Base-by-base conservation (phyloP, 1,140 invertebrate species). In the Heliconius hewitsoni region DNA sequence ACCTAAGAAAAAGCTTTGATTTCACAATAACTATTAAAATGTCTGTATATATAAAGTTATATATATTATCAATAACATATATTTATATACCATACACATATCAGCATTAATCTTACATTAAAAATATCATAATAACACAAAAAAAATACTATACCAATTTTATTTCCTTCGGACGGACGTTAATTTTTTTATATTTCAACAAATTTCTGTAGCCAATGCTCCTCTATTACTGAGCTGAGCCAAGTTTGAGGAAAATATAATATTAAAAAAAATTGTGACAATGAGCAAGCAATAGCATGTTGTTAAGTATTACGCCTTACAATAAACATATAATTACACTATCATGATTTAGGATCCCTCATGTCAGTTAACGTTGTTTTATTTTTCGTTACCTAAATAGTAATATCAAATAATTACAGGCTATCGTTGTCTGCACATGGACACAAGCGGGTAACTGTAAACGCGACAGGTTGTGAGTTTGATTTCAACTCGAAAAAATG, bases 121-220 rank as follows among this genome's bases (percentile, higher is more conserved):
- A 19, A 57, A 57, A 57, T 37, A 57, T 57, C 5, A 57, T 23
- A 23, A 23, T 23, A 57, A 1, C 3, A 60, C 8, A 60, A 60
- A 60, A 57, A 57, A 60, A 27, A 27, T 27, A 55, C n/a, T 23
- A 60, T 4, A 23, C 85, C 85, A 86, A 85, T 87, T 84, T 91
- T 79, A 89, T 90, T 88, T 86, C 85, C 88, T 92, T 92, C 90
- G 89, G 34, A 37, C 34, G 89, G 34, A 37, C 34, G 89, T 91
- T 87, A 84, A 84, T 57, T 85, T 83, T 37, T 85, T 83, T 87
- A 82, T 91, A 93, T 88, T 85, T 88, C 78, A 73, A 74, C 73
- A 80, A 82, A 87, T 86, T 84, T 85, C 82, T 85, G 76, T 78
- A 81, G 52, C 81, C 73, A 46, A 71, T 78, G 55, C 77, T 27